Conservation (phyloP, 1,140 invertebrate species). For the Neodiprion pinetum region DNA sequence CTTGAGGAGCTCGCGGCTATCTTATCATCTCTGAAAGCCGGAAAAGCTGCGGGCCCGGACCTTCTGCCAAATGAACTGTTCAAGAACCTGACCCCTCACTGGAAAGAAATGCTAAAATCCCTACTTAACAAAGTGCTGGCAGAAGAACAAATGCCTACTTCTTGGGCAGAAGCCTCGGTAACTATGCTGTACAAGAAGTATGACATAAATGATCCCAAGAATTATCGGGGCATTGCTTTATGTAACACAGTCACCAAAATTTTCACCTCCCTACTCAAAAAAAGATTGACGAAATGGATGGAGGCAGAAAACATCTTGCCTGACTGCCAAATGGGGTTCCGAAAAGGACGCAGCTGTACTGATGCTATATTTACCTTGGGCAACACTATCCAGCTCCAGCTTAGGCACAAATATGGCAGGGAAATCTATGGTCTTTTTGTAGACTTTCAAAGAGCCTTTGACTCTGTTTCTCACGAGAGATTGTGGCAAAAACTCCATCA, state of each 20-base stretch:
- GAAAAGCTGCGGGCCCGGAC: not conserved
- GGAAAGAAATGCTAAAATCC: not conserved
- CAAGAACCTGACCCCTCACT: not conserved
- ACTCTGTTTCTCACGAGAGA: not conserved
- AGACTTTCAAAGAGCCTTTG: not conserved
- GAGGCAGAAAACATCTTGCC: not conserved
- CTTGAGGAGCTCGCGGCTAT: not conserved
- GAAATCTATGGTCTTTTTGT: not conserved
- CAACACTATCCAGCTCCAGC: not conserved
- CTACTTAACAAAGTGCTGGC: conserved; percentile 20
- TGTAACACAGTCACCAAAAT: conserved; percentile 30
- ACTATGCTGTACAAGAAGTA: conserved; percentile 25
- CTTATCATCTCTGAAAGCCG: not conserved
- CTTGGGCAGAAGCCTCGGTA: conserved; percentile 15
- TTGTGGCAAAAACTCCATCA: not conserved
- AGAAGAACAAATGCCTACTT: conserved; percentile 15
- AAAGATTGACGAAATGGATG: not conserved
- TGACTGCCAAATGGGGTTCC: not conserved
- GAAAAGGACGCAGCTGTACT: not conserved
- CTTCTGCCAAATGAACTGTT: not conserved
- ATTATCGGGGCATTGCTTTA: conserved; percentile 25
- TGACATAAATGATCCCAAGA: conserved; percentile 15
- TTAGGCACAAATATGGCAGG: not conserved
- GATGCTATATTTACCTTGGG: not conserved
- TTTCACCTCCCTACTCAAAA: conserved; percentile 28